Base-by-base conservation (phyloP, 2,888 invertebrate species). In the Ceramica pisi region DNA sequence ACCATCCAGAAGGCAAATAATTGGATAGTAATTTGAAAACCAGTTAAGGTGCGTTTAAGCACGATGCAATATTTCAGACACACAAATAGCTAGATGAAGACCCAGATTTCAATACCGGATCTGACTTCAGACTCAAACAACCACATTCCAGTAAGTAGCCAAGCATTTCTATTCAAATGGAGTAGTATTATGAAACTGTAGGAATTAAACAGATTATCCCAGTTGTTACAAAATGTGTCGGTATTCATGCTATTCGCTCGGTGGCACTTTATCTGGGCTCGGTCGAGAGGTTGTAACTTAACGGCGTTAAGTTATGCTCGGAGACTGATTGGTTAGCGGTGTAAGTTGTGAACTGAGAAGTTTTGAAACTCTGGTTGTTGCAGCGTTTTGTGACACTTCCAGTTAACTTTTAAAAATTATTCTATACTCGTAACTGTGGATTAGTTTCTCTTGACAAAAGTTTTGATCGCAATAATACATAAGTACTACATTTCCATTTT, bases 291-390 rank as follows among this genome's bases (percentile, higher is more conserved):
- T 56, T 67, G 68, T 83, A 79, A 77, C 67, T 77, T 72, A 67
- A 65, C 67, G 64, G 69, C 64, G 77, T 77, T 77, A 80, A 80
- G 74, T 77, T 77, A 83, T 82, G 75, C 75, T 73, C 8, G 21
- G 55, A 62, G 64, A 79, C 62, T 78, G 75, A 78, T 81, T 83
- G 74, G 61, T 72, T 51, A 31, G n/a, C 35, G 38, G 55, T n/a
- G 0, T 9, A 71, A 80, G 68, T 60, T 56, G 60, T 14, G 46
- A 67, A 48, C 44, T 5, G 0, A 23, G 19, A 23, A 2, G 16
- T 14, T 35, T 16, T 35, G 44, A 10, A 23, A 19, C 26, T 9
- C 8, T 4, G 14, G 41, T 41, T 41, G 14, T 16, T 31, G 5
- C 31, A 31, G 31, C 31, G 31, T 31, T 31, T 31, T 5, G 5